Evolutionary conservation across 1,140 invertebrate species (phyloP), one percentile per base, ranked within the genome.

Genomic region (Atta colombica): DNA sequence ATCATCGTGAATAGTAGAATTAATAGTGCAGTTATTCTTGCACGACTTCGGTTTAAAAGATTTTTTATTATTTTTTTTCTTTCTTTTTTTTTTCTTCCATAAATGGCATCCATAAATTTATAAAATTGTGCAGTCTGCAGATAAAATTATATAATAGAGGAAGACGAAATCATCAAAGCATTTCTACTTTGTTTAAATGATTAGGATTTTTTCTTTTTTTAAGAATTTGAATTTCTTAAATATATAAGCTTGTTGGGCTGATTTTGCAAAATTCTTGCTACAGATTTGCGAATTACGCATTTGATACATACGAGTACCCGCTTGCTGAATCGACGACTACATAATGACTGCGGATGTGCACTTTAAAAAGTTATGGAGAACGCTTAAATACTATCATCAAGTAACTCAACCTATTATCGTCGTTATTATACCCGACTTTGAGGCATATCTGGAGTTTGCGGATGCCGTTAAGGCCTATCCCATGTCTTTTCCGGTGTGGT

Each of bases 401-500:
- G 69, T 65, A 10, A 72, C 86, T 0, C 77, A 77, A 1, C 89
- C 89, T 2, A 2, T 90, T 7, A 16, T 18, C 28, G 21, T 91
- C 3, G 72, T 86, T 14, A 16, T 90, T 5, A 14, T 91, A n/a
- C 5, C 65, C 1, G 12, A 28, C 10, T 0, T 16, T 14, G 3
- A 53, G 0, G 14, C 68, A 5, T 21, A 77, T 3, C 5, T 16
- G 0, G 61, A 90, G 6, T 90, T 91, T 1, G 45, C 45, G 1
- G 28, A 63, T 3, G 28, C 21, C 0, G 75, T 72, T 1, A 65
- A 45, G 0, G 28, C 18, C 1, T 77, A 88, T 7, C 58, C 72
- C 3, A 91, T 90, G 85, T 78, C 77, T 0, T 58, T 53, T 8
- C 45, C 89, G 6, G 60, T 55, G 1, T 91, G 90, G 90, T 25